These are phyloP conservation scores for Ariolimax columbianus DNA, from an alignment of 2,888 invertebrate species.

Conservation along the genomic window DNA sequence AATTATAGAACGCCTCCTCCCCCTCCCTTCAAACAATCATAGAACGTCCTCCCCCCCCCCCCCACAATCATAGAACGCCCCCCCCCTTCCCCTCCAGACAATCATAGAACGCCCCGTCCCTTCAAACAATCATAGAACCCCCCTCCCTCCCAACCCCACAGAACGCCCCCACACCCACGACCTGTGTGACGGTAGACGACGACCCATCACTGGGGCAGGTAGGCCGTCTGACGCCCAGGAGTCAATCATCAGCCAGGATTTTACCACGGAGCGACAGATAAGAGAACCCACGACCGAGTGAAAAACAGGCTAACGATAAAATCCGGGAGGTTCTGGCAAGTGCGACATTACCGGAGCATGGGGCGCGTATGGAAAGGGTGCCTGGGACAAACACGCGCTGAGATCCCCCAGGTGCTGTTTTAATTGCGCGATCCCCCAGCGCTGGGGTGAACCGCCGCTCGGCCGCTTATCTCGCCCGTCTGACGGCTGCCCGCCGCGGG, in stretches of 20 bases:
- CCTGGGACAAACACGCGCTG: slow-evolving; percentile 15
- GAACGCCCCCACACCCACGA: neutral
- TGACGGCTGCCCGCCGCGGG: slow-evolving; percentile 8
- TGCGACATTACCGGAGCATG: neutral
- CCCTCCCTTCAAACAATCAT: too few species aligned
- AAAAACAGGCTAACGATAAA: slow-evolving; percentile 10
- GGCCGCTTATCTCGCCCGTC: slow-evolving; percentile 30
- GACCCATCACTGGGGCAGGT: too few species aligned
- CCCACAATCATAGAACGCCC: too few species aligned
- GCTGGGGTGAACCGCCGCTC: slow-evolving; percentile 38
- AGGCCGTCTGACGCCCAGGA: neutral
- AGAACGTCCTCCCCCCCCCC: too few species aligned
- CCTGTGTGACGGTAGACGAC: too few species aligned
- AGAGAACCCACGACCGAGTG: neutral
- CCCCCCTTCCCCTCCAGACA: too few species aligned
- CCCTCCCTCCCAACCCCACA: neutral
- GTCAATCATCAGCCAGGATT: slow-evolving; percentile 12
- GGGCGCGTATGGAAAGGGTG: neutral
- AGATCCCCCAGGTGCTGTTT: slow-evolving; percentile 41
- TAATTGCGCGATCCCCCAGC: slow-evolving; percentile 36
- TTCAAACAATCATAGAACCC: too few species aligned
- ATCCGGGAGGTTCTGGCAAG: neutral
- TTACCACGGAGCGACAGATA: slow-evolving; percentile 16
- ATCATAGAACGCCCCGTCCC: too few species aligned
- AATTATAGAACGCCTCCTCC: too few species aligned